phyloP scores from a whole-genome alignment of 1,140 invertebrate genomes.

The Anoplophora glabripennis region DNA sequence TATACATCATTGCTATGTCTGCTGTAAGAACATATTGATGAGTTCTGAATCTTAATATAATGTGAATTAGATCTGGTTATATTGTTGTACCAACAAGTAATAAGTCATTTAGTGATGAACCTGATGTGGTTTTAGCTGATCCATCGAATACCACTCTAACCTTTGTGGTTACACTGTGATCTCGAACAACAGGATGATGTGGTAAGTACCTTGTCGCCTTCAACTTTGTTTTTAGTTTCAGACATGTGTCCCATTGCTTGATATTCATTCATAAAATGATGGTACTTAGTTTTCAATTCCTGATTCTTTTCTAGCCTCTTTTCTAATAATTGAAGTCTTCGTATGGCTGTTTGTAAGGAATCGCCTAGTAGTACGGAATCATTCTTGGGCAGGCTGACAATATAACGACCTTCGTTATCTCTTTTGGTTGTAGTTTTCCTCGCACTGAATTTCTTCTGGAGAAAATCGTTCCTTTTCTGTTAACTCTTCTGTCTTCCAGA shows the following conservation, averaged over 20 bases:
- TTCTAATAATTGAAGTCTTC: no score
- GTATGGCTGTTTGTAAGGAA: no score
- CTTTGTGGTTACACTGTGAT: slow-evolving; percentile 29
- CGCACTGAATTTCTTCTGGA: slow-evolving; percentile 2
- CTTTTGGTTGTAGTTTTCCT: slow-evolving; percentile 2
- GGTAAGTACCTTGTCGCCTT: slow-evolving; percentile 31
- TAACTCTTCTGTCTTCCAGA: slow-evolving; percentile 6
- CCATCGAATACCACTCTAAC: slow-evolving; percentile 26
- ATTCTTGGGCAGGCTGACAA: slow-evolving; percentile 6
- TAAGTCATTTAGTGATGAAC: slow-evolving; percentile 45
- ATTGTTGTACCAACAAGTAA: slow-evolving; percentile 44
- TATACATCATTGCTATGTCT: slow-evolving; percentile 49
- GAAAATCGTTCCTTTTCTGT: not conserved
- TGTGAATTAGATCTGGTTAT: slow-evolving; percentile 46
- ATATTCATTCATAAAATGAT: not conserved
- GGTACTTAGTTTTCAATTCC: no score
- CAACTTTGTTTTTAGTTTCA: not conserved
- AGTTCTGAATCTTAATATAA: slow-evolving; percentile 47
- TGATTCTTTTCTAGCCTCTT: no score
- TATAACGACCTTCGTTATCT: slow-evolving; percentile 3
- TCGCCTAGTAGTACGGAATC: not conserved
- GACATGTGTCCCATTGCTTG: not conserved
- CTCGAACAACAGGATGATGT: slow-evolving; percentile 40
- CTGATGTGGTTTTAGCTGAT: slow-evolving; percentile 19
- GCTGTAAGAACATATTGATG: slow-evolving; percentile 40